These are phyloP conservation scores for Columba livia DNA, from an alignment of 2,113 vertebrate species.

Conservation along the genomic window DNA sequence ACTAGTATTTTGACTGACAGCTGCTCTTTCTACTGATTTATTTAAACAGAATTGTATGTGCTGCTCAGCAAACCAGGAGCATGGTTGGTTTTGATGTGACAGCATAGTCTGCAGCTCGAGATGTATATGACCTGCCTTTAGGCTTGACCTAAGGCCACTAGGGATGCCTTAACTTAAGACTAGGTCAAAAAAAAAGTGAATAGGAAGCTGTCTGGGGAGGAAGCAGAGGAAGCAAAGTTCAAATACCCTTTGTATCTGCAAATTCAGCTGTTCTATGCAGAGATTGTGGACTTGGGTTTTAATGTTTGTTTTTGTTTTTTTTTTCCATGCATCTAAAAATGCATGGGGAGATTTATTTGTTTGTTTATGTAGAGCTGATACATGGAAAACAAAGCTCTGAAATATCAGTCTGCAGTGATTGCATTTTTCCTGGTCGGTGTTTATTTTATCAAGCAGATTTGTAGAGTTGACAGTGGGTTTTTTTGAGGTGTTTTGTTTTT, in stretches of 20 bases:
- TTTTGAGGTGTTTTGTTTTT: background rate
- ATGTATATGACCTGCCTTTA: background rate
- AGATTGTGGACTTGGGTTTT: background rate
- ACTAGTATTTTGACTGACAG: background rate
- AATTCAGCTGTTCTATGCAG: conserved; percentile 17
- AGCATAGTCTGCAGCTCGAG: background rate
- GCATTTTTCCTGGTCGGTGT: background rate
- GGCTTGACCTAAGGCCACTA: background rate
- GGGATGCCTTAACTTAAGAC: conserved; percentile 1
- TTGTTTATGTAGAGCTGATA: conserved; percentile 1
- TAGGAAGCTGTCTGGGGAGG: background rate
- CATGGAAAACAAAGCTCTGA: background rate
- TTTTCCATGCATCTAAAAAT: background rate
- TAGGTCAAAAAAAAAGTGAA: background rate
- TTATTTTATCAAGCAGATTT: conserved; percentile 31
- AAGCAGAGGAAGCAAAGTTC: background rate
- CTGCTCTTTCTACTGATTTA: background rate
- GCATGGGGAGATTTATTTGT: background rate
- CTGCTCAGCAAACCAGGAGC: background rate
- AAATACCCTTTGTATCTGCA: background rate
- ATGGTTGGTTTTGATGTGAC: background rate
- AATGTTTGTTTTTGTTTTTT: background rate
- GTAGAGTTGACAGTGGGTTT: background rate
- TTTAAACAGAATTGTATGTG: background rate
- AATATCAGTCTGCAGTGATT: background rate